Percentiles rank a stretch among this genome's conserved stretches.
Conservation (phyloP, 2,113 vertebrate genomes). For the Varanus komodoensis region DNA sequence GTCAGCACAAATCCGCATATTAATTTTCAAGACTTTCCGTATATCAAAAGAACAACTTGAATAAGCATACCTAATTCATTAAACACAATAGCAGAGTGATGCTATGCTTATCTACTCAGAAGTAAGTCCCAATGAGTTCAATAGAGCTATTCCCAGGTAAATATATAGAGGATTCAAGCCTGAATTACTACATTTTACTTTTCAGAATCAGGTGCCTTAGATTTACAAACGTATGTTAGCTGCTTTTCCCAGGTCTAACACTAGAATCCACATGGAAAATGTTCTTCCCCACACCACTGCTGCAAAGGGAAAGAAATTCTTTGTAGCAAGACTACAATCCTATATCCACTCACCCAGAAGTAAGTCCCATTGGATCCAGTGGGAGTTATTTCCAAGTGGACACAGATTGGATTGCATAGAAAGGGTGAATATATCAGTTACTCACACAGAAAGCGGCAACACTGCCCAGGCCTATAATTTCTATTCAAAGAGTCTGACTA, state of each 20-base stretch:
- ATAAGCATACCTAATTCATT: neutral
- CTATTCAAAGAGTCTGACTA: constrained; percentile 63
- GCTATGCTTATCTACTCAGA: no score
- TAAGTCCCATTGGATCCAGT: no score
- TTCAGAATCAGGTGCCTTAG: neutral
- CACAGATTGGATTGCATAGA: no score
- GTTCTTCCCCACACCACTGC: neutral
- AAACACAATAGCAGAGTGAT: neutral
- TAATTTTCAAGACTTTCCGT: neutral
- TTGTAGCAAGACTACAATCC: no score
- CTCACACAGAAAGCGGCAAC: constrained; percentile 61
- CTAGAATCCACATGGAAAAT: neutral
- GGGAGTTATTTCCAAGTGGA: no score
- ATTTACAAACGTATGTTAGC: neutral
- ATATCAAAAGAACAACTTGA: neutral
- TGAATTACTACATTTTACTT: constrained; percentile 9
- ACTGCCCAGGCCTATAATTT: constrained; percentile 67
- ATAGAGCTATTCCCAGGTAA: no score
- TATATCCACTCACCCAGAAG: no score
- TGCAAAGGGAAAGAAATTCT: constrained; percentile 53
- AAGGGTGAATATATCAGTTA: constrained; percentile 54
- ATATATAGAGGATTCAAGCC: no score
- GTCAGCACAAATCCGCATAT: neutral
- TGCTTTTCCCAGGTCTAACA: constrained; percentile 48
- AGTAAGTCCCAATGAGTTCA: no score